phyloP scores from a whole-genome alignment of 2,113 vertebrate species.

The Gila orcuttii region DNA sequence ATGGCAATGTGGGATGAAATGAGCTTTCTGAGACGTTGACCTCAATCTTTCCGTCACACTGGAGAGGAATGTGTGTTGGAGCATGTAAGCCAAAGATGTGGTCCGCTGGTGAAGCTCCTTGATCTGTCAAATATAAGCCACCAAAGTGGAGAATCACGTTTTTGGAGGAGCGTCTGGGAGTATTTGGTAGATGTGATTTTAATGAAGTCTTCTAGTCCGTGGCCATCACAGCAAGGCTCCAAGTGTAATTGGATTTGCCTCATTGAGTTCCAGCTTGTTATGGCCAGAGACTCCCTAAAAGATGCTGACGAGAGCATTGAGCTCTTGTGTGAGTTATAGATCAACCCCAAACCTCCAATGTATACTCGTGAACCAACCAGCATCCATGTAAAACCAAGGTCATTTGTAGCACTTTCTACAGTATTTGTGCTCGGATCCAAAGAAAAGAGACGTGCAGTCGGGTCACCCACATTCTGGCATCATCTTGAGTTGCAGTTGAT shows the following conservation, averaged over 20 bases:
- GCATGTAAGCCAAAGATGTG: conserved; percentile 32
- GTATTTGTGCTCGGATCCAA: not conserved
- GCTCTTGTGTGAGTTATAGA: not conserved
- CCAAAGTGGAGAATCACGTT: conserved; percentile 8
- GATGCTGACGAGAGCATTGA: conserved; percentile 3
- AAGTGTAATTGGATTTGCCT: conserved; percentile 36
- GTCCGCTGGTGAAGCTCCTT: conserved; percentile 17
- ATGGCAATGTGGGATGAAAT: conserved; percentile 37
- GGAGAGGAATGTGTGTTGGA: conserved; percentile 23
- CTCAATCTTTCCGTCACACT: conserved; percentile 35
- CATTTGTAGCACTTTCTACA: not conserved
- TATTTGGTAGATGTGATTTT: conserved; percentile 34
- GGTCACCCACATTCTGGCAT: not conserved
- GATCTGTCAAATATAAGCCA: conserved; percentile 23
- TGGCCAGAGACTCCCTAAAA: conserved; percentile 11
- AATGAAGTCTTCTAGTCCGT: conserved; percentile 9
- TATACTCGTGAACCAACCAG: not conserved
- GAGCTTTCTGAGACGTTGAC: conserved; percentile 13
- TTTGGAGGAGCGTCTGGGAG: conserved; percentile 12
- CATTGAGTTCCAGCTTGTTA: conserved; percentile 18
- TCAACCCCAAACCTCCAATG: not conserved
- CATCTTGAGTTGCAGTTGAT: not conserved
- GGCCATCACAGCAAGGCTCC: conserved; percentile 11
- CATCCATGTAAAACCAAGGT: not conserved
- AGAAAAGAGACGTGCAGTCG: conserved; percentile 2